These are phyloP conservation scores for Agrypnus murinus DNA, from an alignment of 2,888 invertebrate genomes.

Conservation along the genomic window DNA sequence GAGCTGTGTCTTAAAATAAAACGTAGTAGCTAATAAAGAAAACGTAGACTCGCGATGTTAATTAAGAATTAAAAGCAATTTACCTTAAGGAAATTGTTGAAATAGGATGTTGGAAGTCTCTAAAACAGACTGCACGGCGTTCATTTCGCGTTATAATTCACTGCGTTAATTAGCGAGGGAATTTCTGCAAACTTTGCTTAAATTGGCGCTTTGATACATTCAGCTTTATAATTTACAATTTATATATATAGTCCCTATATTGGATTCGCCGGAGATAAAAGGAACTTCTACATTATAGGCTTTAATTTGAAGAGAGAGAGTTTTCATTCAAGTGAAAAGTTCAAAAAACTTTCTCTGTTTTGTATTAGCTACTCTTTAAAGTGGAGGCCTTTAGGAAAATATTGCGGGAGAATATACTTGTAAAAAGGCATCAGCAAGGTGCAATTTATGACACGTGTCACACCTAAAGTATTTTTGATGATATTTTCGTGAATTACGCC, in stretches of 20 bases:
- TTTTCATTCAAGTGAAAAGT: conserved; percentile 29
- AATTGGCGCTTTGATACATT: conserved; percentile 59
- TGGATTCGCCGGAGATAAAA: conserved; percentile 46
- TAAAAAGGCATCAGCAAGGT: conserved; percentile 16
- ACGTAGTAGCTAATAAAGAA: conserved; percentile 19
- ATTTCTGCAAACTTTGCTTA: conserved; percentile 56
- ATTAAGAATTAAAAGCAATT: conserved; percentile 59
- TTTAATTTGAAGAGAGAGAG: conserved; percentile 39
- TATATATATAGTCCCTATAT: conserved; percentile 42
- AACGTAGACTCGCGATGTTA: conserved; percentile 52
- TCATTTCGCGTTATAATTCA: conserved; percentile 60
- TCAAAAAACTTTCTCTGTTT: conserved; percentile 18
- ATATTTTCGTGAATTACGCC: conserved; percentile 18
- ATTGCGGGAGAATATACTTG: no score
- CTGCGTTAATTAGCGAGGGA: conserved; percentile 59
- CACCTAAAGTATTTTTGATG: conserved; percentile 22
- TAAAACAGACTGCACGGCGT: conserved; percentile 41
- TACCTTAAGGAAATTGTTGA: conserved; percentile 58
- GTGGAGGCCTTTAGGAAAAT: conserved; percentile 2
- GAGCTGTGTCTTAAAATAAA: conserved; percentile 16
- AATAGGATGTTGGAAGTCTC: conserved; percentile 51
- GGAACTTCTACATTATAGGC: conserved; percentile 28
- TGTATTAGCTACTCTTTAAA: conserved; percentile 21
- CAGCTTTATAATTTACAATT: conserved; percentile 56
- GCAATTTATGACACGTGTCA: conserved; percentile 32